Base-by-base conservation (phyloP, 2,113 vertebrate genomes). In the Rhizomys pruinosus region DNA sequence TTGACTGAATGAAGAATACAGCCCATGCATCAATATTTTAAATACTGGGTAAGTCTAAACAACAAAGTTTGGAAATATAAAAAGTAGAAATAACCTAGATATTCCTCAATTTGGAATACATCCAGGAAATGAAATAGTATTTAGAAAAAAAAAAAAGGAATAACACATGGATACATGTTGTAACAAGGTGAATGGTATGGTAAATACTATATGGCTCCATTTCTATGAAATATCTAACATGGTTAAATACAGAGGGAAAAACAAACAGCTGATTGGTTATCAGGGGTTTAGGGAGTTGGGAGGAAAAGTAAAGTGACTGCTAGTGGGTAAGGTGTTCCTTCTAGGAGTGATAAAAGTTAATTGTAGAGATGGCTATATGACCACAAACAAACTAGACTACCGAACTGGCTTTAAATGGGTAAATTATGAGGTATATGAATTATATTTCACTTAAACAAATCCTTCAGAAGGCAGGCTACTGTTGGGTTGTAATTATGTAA, bases 71-170 rank as follows among this genome's bases (percentile, higher is more conserved):
- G 78, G 23, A 88, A 86, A 76, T 12, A 74, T 2, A 37, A n/a
- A 63, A 84, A 87, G 34, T 61, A 25, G 44, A 92, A 89, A 73
- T 71, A 80, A 76, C 32, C 47, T 44, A 88, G 87, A 94, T 34
- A 64, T 55, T 42, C 25, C 87, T 37, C 82, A 74, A 64, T 39
- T 42, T 90, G 87, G 11, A 29, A 15, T 27, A 19, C 52, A 61
- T 68, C 57, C 34, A 78, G 1, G 57, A 22, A 85, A n/a, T 34
- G 57, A 17, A 44, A 90, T 4, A 93, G 69, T 47, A 76, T 27
- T 84, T 34, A 42, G 57, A 15, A 84, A 81, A 39, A 63, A 47
- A 92, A 85, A 76, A 12, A 27, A 73, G 52, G n/a, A 20, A 64
- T n/a, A 73, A 73, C 79, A 37, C 42, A 37, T n/a, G 11, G 44